Conservation (phyloP, 35 echinoderm and acorn worm genomes). For the Acanthaster planci region DNA sequence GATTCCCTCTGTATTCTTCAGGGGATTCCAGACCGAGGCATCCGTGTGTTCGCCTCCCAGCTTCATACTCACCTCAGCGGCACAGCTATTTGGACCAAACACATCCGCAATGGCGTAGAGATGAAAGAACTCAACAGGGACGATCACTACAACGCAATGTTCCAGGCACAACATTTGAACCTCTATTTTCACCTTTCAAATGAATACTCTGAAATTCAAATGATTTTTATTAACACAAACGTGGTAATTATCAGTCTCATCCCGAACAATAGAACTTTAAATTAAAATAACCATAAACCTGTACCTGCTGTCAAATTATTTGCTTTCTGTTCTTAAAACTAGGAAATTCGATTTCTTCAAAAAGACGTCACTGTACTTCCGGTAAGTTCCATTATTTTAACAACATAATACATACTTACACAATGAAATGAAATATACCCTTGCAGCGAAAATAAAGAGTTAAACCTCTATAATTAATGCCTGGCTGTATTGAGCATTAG, state of each 20-base stretch:
- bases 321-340: neutral
- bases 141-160: conserved; percentile 64
- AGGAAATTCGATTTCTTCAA: conserved; percentile 82
- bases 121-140: conserved; percentile 68
- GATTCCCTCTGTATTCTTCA: conserved; percentile 3
- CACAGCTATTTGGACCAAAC: conserved; percentile 58
- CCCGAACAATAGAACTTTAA: conserved; percentile 8
- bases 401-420: no score
- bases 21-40: conserved; percentile 73
- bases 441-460: no score
- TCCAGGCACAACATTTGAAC: no score
- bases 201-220: no score
- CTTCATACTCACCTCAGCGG: conserved; percentile 88
- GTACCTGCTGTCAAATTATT: no score
- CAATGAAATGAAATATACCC: no score
- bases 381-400: conserved; percentile 62
- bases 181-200: no score
- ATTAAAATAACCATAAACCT: no score
- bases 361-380: conserved; percentile 61
- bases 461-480: no score
- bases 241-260: no score
- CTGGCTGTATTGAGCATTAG: no score
- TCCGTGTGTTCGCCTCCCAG: conserved; percentile 77
- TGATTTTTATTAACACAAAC: no score
- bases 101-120: conserved; percentile 62